Evolutionary conservation across 2,797 vertebrate species (phyloP), one percentile per base, ranked within the genome.

Genomic region (Rhyacichthys aspro): DNA sequence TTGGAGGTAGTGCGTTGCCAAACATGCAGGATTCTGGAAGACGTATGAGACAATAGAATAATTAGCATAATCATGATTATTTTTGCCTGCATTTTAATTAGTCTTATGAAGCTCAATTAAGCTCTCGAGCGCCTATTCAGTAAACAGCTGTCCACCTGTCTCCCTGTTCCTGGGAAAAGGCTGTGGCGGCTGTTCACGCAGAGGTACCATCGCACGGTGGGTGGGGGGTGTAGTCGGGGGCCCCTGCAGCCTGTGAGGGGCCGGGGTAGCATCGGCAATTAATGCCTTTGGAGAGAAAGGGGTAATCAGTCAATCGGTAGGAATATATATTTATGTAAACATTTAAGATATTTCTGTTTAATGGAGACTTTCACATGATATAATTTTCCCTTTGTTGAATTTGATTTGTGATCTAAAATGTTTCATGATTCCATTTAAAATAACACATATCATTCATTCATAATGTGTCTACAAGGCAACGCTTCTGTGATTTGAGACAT

Each of bases 81-180:
- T 86, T 85, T 81, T 75, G 67, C 54, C 83, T 84, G 87, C 83
- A 78, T 87, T 85, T 86, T 86, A 85, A 90, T 85, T 83, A 79
- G 79, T 78, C 43, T 41, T 78, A 76, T 82, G 85, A 91, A 83
- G 89, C 88, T 88, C 89, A 89, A 91, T 92, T 91, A 90, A 90
- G 90, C 84, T 83, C 90, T 90, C 33, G 71, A 79, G 72, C 70
- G 77, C 55, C 86, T 83, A 86, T 91, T 91, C 86, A 90, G 78
- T 67, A 76, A 77, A 73, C 88, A 92, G 88, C 87, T 89, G 91
- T 85, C 88, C 89, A 91, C 89, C 92, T 90, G 90, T 83, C 84
- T 65, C 37, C 70, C 69, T 3, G 11, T 74, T 84, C 76, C 82
- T 92, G 90, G 90, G 92, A 92, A 92, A 87, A 81, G 74, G 56